Evolutionary conservation across 1,140 invertebrate species (phyloP).

Genomic region (Dufourea novaeangliae): DNA sequence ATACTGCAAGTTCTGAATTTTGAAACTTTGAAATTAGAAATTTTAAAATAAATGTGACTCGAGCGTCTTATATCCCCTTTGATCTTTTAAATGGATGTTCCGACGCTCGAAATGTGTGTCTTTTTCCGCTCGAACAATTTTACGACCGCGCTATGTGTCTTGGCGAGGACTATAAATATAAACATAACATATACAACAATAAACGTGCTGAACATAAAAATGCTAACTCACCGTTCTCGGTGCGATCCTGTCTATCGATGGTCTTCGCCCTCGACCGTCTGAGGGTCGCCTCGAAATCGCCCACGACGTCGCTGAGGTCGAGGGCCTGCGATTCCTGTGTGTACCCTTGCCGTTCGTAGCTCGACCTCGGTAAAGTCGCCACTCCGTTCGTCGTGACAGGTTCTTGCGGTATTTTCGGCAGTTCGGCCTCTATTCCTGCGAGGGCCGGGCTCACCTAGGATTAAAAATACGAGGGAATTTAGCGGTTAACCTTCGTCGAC

Average conservation of each 20-base stretch:
- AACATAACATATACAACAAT: no score
- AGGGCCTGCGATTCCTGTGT: conserved; percentile 58
- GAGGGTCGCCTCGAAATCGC: conserved; percentile 89
- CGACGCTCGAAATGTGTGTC: no score
- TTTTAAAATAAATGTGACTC: no score
- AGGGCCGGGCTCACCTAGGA: conserved; percentile 72
- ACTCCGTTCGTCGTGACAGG: conserved; percentile 59
- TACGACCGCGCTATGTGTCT: no score
- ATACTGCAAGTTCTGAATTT: no score
- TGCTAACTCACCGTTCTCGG: conserved; percentile 61
- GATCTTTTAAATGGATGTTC: no score
- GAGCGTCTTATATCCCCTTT: no score
- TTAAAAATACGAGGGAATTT: conserved; percentile 37
- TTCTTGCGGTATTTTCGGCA: conserved; percentile 73
- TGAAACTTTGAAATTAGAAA: no score
- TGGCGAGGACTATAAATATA: no score
- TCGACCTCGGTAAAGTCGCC: conserved; percentile 58
- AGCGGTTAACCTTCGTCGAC: conserved; percentile 4
- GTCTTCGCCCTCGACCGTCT: conserved; percentile 79
- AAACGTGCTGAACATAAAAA: no score
- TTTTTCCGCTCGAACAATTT: no score
- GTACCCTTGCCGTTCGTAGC: conserved; percentile 44
- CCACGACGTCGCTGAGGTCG: conserved; percentile 85
- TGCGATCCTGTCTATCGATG: conserved; percentile 45
- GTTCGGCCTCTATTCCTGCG: conserved; percentile 66